phyloP scores from a whole-genome alignment of 2,888 invertebrate genomes.

The Drosophila crucigera region DNA sequence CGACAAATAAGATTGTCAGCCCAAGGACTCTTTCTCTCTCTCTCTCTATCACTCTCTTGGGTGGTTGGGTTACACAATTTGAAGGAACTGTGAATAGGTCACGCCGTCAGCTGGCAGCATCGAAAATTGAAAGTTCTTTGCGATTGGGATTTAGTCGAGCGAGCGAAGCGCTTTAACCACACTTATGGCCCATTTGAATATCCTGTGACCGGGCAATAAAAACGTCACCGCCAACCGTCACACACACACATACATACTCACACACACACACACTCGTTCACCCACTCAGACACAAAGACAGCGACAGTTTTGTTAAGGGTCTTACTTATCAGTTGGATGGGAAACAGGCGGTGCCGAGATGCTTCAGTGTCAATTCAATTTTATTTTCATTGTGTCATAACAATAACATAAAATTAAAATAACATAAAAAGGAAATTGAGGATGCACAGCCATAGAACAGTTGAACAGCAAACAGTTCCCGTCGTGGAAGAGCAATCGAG shows the following conservation, averaged over 20 bases:
- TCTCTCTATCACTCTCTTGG: background rate
- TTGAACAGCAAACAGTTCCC: background rate
- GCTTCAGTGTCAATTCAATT: conserved; percentile 85
- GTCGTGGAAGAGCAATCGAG: conserved; percentile 8
- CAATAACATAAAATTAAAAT: conserved; percentile 86
- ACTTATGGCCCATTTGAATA: conserved; percentile 82
- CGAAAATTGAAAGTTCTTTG: conserved; percentile 76
- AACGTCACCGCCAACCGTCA: conserved; percentile 83
- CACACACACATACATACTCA: conserved; percentile 31
- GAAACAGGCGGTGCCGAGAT: conserved; percentile 37
- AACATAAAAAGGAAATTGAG: conserved; percentile 86
- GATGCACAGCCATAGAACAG: conserved; percentile 63
- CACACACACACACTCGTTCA: background rate
- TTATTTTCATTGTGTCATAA: conserved; percentile 86
- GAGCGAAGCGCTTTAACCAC: conserved; percentile 78
- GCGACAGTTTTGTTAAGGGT: conserved; percentile 39
- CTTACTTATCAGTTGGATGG: conserved; percentile 55
- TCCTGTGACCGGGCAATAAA: conserved; percentile 83
- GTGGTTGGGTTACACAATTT: conserved; percentile 24
- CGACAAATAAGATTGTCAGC: conserved; percentile 79
- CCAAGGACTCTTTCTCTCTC: conserved; percentile 1
- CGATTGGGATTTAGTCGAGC: conserved; percentile 76
- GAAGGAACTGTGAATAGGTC: conserved; percentile 55
- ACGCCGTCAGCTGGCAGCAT: conserved; percentile 80
- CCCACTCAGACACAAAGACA: conserved; percentile 9